These are phyloP conservation scores for Falco novaeseelandiae DNA, from an alignment of 2,797 vertebrate species.

Conservation along the genomic window DNA sequence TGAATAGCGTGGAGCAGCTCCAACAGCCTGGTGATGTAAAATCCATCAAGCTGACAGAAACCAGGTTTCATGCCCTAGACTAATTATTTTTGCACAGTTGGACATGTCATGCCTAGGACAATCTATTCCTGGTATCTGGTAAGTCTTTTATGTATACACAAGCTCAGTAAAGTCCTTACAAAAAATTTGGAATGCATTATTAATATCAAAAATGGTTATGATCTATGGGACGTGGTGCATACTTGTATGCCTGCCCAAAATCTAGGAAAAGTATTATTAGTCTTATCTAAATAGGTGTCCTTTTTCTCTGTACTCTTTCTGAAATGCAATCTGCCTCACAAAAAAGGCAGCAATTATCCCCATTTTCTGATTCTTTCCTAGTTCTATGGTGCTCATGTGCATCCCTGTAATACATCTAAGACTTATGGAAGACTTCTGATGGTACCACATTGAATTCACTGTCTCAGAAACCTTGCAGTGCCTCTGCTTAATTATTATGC, in stretches of 20 bases:
- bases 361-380: background rate
- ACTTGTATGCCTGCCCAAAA: background rate
- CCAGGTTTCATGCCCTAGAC: background rate
- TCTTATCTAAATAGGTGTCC: background rate
- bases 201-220: background rate
- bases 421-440: background rate
- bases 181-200: background rate
- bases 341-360: constrained; percentile 26
- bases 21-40: background rate
- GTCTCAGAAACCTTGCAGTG: background rate
- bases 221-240: background rate
- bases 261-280: background rate
- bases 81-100: constrained; percentile 29
- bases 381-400: background rate
- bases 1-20: background rate
- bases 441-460: background rate
- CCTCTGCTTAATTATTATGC: background rate
- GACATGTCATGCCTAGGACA: background rate
- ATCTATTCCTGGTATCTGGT: background rate
- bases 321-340: constrained; percentile 14
- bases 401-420: background rate
- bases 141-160: background rate
- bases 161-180: background rate
- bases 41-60: background rate
- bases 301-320: background rate